Evolutionary conservation across 35 echinoderm and acorn worm genomes (phyloP).

Genomic region (Apostichopus californicus): DNA sequence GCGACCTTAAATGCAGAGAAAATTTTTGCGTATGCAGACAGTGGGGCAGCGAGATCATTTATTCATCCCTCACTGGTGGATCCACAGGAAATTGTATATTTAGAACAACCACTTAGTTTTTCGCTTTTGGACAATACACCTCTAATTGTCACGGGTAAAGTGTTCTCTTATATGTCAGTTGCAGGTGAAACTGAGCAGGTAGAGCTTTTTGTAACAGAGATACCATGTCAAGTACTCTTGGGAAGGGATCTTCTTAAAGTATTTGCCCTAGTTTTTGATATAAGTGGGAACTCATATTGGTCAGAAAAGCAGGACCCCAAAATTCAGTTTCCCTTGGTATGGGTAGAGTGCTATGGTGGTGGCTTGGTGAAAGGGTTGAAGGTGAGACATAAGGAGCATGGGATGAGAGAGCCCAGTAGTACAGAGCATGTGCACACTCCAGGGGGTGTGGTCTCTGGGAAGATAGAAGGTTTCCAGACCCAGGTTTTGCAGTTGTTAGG

Average conservation of each 20-base stretch:
- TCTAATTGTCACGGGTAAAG: neutral
- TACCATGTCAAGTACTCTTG: neutral
- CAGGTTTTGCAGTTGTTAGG: neutral
- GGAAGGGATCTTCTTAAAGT: neutral
- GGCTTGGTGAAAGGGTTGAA: neutral
- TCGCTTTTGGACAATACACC: neutral
- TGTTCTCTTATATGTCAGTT: neutral
- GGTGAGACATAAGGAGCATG: neutral
- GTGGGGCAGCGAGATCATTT: neutral
- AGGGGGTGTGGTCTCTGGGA: neutral
- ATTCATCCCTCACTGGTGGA: neutral
- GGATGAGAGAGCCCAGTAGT: no score
- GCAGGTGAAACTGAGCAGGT: slow-evolving; percentile 8
- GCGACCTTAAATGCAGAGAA: neutral
- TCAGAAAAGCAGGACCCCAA: neutral
- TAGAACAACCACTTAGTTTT: neutral
- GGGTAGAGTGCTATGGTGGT: neutral
- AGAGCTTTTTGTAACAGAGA: neutral
- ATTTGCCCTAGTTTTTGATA: neutral
- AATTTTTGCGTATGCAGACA: neutral
- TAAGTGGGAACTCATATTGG: neutral
- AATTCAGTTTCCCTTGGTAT: slow-evolving; percentile 12
- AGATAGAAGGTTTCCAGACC: neutral
- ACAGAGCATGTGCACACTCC: no score
- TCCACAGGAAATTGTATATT: neutral